These are phyloP conservation scores for Anguilla anguilla DNA, from an alignment of 2,797 vertebrate genomes.

Conservation along the genomic window DNA sequence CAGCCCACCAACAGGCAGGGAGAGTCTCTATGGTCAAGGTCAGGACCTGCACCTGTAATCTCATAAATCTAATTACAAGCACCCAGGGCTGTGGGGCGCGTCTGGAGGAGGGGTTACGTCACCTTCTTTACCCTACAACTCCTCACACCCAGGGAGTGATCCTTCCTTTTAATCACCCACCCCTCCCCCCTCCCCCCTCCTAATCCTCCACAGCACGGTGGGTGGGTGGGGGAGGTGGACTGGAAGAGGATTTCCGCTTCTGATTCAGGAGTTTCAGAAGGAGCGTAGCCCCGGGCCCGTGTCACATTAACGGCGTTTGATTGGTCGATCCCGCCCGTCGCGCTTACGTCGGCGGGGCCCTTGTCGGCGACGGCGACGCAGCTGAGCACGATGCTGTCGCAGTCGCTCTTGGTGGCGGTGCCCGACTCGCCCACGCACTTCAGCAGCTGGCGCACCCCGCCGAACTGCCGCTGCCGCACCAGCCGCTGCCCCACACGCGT, in stretches of 20 bases:
- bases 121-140: no score
- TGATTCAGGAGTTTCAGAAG: no score
- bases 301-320: neutral
- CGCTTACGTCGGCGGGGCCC: conserved; percentile 80
- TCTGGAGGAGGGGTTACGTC: no score
- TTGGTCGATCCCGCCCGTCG: neutral
- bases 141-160: no score
- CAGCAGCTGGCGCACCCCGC: conserved; percentile 86
- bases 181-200: neutral
- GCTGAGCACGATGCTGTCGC: conserved; percentile 87
- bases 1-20: neutral
- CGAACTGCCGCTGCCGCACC: conserved; percentile 79
- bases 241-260: neutral
- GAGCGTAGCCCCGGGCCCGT: no score
- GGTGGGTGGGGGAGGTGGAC: neutral
- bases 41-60: no score
- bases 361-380: conserved; percentile 83
- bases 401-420: conserved; percentile 85
- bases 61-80: no score
- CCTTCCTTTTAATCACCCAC: no score
- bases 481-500: conserved; percentile 83
- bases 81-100: no score
- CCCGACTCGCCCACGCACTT: conserved; percentile 94
- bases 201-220: neutral
- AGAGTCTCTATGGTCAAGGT: no score